Percentiles rank a stretch among this genome's conserved stretches.
phyloP scores from a whole-genome alignment of 2,113 vertebrate species.

The Uria aalge region DNA sequence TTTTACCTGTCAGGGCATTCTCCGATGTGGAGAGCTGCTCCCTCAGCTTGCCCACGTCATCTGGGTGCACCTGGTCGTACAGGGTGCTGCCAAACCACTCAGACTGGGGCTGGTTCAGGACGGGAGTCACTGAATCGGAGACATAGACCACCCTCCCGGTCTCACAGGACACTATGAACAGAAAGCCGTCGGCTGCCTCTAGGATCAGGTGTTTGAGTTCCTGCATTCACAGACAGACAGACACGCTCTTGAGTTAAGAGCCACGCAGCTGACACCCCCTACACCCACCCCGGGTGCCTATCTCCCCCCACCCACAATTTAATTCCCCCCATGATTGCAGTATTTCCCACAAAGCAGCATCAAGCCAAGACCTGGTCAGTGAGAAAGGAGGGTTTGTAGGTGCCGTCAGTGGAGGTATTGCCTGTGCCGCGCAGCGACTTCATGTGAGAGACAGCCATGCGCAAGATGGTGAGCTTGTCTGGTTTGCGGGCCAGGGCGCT shows the following conservation, averaged over 20 bases:
- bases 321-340: fast-evolving
- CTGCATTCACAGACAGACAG: conserved; percentile 57
- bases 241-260: neutral
- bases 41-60: conserved; percentile 92
- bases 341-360: neutral
- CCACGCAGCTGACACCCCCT: neutral
- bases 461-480: conserved; percentile 96
- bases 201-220: conserved; percentile 96
- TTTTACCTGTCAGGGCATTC: conserved; percentile 85
- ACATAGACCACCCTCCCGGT: conserved; percentile 91
- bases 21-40: conserved; percentile 95
- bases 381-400: conserved; percentile 95
- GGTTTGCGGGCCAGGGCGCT: conserved; percentile 95
- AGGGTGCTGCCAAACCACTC: conserved; percentile 94
- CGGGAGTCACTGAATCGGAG: conserved; percentile 91
- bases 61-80: conserved; percentile 95
- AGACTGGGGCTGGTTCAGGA: conserved; percentile 91
- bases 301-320: fast-evolving
- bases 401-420: conserved; percentile 87
- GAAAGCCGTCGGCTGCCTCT: conserved; percentile 94
- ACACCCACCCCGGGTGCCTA: fast-evolving
- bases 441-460: conserved; percentile 99
- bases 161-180: conserved; percentile 97
- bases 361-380: conserved; percentile 86
- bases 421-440: conserved; percentile 91